Evolutionary conservation across 2,797 vertebrate species (phyloP).

Genomic region (Pangasius sanitwongsei): DNA sequence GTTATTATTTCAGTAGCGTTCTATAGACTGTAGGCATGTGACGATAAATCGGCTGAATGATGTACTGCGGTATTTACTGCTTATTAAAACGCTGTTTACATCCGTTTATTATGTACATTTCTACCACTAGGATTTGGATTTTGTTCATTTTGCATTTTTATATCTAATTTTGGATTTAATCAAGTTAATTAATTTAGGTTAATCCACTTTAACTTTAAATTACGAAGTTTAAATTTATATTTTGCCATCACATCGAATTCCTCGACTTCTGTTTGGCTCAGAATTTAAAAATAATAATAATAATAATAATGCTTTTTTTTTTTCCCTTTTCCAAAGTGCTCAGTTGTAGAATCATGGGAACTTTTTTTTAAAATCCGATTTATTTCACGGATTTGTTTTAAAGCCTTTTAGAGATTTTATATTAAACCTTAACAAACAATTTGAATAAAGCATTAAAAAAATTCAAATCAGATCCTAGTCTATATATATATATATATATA

Average conservation of each 20-base stretch:
- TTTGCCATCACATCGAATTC: background rate
- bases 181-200: background rate
- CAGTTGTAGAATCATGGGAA: no score
- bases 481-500: no score
- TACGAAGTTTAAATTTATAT: background rate
- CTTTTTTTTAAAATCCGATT: no score
- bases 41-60: background rate
- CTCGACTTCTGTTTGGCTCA: background rate
- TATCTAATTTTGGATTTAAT: background rate
- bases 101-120: background rate
- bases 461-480: background rate
- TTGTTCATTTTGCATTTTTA: background rate
- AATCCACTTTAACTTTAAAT: background rate
- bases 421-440: no score
- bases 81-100: background rate
- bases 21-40: constrained; percentile 45
- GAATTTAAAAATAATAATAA: background rate
- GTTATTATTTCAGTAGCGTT: constrained; percentile 82
- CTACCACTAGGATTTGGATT: background rate
- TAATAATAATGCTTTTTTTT: no score
- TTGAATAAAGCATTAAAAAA: background rate
- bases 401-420: background rate
- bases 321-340: no score
- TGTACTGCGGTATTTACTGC: background rate
- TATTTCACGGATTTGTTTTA: background rate